Conservation (phyloP, 2,113 vertebrate genomes). For the Cryptomyrus ogoouensis region DNA sequence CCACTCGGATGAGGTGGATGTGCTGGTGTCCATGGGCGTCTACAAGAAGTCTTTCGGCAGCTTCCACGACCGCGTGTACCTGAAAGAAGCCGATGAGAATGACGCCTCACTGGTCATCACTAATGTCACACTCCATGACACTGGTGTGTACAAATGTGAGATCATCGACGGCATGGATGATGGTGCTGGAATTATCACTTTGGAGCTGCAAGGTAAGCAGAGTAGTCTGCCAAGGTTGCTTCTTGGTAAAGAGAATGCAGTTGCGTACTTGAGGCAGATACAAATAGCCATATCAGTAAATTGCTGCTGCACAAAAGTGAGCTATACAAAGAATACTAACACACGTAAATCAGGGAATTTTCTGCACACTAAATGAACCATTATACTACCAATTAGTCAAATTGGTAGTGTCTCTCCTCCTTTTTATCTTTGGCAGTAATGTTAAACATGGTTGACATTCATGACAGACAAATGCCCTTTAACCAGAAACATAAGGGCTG, state of each 20-base stretch:
- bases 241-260: neutral
- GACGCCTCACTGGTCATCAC: constrained; percentile 78
- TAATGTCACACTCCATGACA: constrained; percentile 69
- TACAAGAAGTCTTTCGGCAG: constrained; percentile 72
- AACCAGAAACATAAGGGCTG: neutral
- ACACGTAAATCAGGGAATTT: neutral
- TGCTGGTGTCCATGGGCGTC: constrained; percentile 80
- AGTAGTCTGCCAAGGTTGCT: neutral
- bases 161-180: constrained; percentile 80
- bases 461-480: neutral
- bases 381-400: neutral
- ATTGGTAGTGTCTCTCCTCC: neutral
- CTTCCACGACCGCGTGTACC: constrained; percentile 67
- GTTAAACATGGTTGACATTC: neutral
- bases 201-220: constrained; percentile 64
- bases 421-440: neutral
- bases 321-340: neutral
- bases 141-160: constrained; percentile 82
- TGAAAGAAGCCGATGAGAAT: constrained; percentile 57
- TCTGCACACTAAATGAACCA: too few relatives aligned
- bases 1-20: constrained; percentile 71
- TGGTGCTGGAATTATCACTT: constrained; percentile 55
- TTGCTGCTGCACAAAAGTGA: neutral
- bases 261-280: neutral
- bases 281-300: neutral